These are phyloP conservation scores for Paraplagusia blochii DNA, from an alignment of 2,113 vertebrate species.

Conservation along the genomic window DNA sequence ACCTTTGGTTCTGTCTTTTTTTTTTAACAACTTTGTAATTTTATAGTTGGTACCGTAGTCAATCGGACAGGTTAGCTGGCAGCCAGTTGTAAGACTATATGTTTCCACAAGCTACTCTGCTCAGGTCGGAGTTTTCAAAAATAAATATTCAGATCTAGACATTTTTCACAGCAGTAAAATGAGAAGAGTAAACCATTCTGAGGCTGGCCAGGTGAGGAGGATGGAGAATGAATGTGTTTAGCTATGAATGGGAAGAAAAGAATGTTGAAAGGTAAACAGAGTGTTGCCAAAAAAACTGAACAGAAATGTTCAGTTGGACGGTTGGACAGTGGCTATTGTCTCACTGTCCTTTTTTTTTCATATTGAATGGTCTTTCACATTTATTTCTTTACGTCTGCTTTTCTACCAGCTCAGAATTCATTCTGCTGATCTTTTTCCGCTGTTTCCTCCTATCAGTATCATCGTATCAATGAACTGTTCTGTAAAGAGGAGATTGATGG, in stretches of 20 bases:
- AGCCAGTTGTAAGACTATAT: slow-evolving; percentile 55
- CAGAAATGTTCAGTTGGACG: slow-evolving; percentile 10
- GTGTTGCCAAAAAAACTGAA: slow-evolving; percentile 1
- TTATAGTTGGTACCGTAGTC: slow-evolving; percentile 52
- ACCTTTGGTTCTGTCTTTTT: slow-evolving; percentile 45
- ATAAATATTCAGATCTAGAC: slow-evolving; percentile 53
- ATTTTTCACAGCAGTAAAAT: slow-evolving; percentile 44
- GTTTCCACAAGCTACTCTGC: slow-evolving; percentile 44
- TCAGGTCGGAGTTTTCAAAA: slow-evolving; percentile 50
- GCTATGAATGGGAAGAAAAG: slow-evolving; percentile 7
- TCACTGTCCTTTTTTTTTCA: slow-evolving; percentile 6
- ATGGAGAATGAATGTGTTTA: slow-evolving; percentile 1
- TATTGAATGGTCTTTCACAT: slow-evolving; percentile 35
- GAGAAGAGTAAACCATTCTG: slow-evolving; percentile 47
- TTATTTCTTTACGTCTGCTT: slow-evolving; percentile 38
- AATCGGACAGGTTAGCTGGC: slow-evolving; percentile 55
- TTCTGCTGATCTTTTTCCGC: slow-evolving; percentile 12
- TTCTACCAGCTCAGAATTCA: slow-evolving; percentile 29
- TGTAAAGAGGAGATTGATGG: too few relatives aligned
- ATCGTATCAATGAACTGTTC: neutral
- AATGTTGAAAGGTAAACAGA: neutral
- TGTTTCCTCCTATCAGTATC: neutral
- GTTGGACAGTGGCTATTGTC: slow-evolving; percentile 14
- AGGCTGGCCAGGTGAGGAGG: slow-evolving; percentile 24
- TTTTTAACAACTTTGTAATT: slow-evolving; percentile 60